Evolutionary conservation across 2,797 vertebrate species (phyloP), one percentile per base, ranked within the genome.

Genomic region (Hippopotamyrus pictus): DNA sequence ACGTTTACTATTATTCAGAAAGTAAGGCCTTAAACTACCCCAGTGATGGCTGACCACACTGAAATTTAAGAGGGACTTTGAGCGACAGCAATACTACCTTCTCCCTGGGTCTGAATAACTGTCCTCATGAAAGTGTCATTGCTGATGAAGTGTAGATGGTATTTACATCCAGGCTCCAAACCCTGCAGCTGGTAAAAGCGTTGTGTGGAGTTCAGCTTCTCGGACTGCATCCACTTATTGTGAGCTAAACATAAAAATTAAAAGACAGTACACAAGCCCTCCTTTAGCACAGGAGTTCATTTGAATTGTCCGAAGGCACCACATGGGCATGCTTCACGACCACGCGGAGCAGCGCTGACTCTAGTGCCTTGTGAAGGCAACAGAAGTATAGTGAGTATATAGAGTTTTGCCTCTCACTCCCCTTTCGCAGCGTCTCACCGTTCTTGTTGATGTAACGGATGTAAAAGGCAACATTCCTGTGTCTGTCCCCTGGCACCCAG

Each of bases 131-230:
- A 95, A 65, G 94, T 95, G 51, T 2, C 90, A 91, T 97, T 96
- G 88, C 69, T 94, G 88, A 94, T 94, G 89, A 92, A 91, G 86
- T 97, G 93, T 29, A 98, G 92, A 22, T 51, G 90, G 62, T 98
- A 99, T 48, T 93, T 84, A 1, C 96, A 96, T 87, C 97, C 97
- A 0, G 98, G 97, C 91, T 94, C 93, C 91, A 99, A 93, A 57
- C 95, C 95, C 90, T 94, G 93, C 87, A 98, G 95, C n/a, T 96
- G 94, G 93, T 97, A 97, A 92, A 94, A 96, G 22, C 94, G 94
- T 93, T 96, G 96, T 51, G 95, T 96, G 82, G 97, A 96, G 93
- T 96, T 96, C 86, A 97, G 94, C 1, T 92, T 96, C 86, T 96
- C 96, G 0, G 95, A 94, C 7, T 14, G 86, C 91, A 91, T 93